Evolutionary conservation across 2,113 vertebrate genomes (phyloP), one percentile per base, ranked within the genome.

Genomic region (Melanerpes aurifrons): DNA sequence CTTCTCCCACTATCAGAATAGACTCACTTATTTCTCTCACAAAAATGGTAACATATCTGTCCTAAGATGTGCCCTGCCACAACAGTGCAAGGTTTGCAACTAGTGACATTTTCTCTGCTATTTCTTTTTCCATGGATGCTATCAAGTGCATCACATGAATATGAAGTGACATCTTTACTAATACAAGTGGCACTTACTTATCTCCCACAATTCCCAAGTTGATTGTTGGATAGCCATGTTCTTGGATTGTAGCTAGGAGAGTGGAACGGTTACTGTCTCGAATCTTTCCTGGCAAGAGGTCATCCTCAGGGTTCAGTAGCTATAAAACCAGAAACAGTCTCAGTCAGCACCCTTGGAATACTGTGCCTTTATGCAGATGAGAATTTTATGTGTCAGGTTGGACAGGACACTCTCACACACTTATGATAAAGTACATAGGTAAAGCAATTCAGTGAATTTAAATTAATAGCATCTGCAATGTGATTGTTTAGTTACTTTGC

Each of bases 151-250:
- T 47, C 24, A 4, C 90, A 93, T 92, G 92, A 94, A 92, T 81
- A 87, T 84, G 87, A 94, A 95, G 85, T 83, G 90, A 93, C 80
- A 93, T 92, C 82, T 92, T 90, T 94, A 97, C 89, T 96, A 97
- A 96, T 79, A 94, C 20, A 69, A 24, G 50, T 74, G 90, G 82
- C 97, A 98, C 98, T 93, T 98, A 99, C 99, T 99, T 99, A 98
- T 99, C 99, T 97, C 99, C 99, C 87, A 99, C 99, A 95, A 99
- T 99, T 97, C 99, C 99, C 97, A 99, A 97, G 95, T 99, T 99
- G 97, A 99, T 99, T 95, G 99, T 99, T 91, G 99, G 99, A 90
- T 99, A 99, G 87, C 99, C 99, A 79, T 99, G 99, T 89, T 99
- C 99, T 98, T 99, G 99, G 96, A 99, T 99, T 81, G 99, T 99